Conservation (phyloP, 2,888 invertebrate genomes). For the Nasonia oneida region DNA sequence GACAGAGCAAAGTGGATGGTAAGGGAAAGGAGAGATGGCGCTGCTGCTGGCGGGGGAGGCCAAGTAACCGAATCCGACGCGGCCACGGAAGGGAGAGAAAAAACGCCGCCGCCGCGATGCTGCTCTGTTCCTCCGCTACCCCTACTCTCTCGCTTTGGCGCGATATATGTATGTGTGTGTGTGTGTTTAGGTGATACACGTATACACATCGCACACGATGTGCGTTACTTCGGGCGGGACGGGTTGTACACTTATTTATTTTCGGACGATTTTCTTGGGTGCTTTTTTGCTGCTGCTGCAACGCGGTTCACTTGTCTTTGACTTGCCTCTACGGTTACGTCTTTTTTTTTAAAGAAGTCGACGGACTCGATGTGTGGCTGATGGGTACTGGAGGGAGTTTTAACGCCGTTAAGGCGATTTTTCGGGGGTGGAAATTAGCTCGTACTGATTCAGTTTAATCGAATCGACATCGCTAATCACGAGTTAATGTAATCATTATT, state of each 20-base stretch:
- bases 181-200: neutral
- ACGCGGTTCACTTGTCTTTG: neutral
- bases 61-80: conserved; percentile 78
- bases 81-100: conserved; percentile 67
- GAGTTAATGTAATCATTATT: too few relatives aligned
- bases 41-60: conserved; percentile 70
- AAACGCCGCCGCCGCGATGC: conserved; percentile 68
- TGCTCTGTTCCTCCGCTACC: conserved; percentile 55
- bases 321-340: neutral
- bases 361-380: neutral
- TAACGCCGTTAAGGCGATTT: neutral
- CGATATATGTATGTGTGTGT: neutral
- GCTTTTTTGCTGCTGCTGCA: neutral
- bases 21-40: conserved; percentile 58
- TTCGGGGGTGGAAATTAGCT: neutral
- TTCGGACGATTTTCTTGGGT: neutral
- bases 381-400: neutral
- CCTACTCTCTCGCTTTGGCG: conserved; percentile 23
- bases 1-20: conserved; percentile 60
- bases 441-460: too few relatives aligned
- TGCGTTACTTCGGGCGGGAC: neutral
- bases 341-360: neutral
- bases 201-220: neutral
- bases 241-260: neutral
- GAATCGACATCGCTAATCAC: too few relatives aligned